phyloP scores from a whole-genome alignment of 2,113 vertebrate species.

The Cynopterus brachyotis region DNA sequence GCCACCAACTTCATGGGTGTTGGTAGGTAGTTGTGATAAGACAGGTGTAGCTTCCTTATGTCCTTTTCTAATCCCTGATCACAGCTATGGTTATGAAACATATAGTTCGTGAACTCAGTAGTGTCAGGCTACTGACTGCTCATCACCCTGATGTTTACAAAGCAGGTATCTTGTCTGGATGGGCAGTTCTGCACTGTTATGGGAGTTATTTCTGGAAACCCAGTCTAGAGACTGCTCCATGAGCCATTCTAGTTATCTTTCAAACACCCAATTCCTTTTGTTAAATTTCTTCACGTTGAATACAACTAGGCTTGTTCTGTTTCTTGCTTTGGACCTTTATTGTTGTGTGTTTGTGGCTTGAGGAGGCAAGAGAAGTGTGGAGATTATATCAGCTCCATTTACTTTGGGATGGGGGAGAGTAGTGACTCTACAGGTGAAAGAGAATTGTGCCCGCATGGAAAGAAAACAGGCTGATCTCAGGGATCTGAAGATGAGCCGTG shows the following conservation, averaged over 20 bases:
- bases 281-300: neutral
- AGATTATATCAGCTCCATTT: neutral
- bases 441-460: neutral
- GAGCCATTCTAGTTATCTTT: neutral
- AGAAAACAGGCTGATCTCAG: neutral
- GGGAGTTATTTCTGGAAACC: neutral
- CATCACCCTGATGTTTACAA: neutral
- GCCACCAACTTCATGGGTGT: neutral
- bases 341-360: neutral
- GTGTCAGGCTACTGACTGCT: neutral
- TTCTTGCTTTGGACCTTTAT: neutral
- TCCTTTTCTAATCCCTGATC: neutral
- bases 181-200: neutral
- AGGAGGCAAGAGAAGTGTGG: neutral
- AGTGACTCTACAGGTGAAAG: neutral
- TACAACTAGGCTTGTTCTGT: neutral
- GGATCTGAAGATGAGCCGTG: neutral
- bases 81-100: neutral
- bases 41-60: neutral
- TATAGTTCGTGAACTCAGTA: neutral
- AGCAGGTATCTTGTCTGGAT: neutral
- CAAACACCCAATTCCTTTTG: slow-evolving; percentile 2
- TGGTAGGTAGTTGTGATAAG: neutral
- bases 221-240: neutral
- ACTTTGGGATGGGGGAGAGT: neutral